Evolutionary conservation across 2,113 vertebrate genomes (phyloP).

Genomic region (Semnornis frantzii): DNA sequence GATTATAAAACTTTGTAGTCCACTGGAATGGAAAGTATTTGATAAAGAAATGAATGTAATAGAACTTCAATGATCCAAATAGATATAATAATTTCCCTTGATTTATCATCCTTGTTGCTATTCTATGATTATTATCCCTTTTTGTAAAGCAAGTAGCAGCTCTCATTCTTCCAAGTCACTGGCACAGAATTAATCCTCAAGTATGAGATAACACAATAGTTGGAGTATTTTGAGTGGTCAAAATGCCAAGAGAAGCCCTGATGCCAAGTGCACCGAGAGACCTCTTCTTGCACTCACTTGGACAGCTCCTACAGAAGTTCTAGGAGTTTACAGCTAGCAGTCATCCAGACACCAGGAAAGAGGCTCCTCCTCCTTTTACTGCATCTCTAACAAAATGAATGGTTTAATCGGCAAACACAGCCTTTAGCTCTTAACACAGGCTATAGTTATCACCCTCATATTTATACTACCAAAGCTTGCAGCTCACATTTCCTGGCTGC

Average conservation of each 20-base stretch:
- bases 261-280: background rate
- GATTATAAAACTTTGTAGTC: background rate
- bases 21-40: background rate
- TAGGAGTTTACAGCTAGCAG: background rate
- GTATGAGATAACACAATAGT: rapidly evolving
- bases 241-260: background rate
- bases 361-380: background rate
- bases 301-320: background rate
- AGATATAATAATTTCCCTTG: background rate
- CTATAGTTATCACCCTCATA: background rate
- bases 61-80: background rate
- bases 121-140: background rate
- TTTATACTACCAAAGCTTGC: background rate
- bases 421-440: background rate
- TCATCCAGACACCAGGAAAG: background rate
- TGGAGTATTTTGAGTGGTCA: background rate
- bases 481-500: background rate
- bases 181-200: background rate
- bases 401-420: background rate
- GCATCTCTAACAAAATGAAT: background rate
- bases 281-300: background rate
- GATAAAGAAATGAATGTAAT: background rate
- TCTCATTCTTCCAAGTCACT: background rate
- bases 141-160: background rate
- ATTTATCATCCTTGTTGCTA: background rate